Conservation (phyloP, 2,797 vertebrate species). For the Sebastes variabilis region DNA sequence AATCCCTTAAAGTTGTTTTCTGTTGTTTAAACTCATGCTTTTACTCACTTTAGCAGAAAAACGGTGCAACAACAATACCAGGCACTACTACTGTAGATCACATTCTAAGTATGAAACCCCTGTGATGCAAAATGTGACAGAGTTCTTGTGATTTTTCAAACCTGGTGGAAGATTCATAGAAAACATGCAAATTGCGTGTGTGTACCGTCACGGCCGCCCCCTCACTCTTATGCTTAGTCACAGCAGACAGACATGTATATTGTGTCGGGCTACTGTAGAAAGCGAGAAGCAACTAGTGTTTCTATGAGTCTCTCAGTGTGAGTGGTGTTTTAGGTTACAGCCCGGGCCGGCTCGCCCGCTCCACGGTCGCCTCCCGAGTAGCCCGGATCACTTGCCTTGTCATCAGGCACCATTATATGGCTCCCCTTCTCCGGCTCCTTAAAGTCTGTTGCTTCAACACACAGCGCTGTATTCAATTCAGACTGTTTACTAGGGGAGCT, state of each 20-base stretch:
- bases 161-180: conserved; percentile 63
- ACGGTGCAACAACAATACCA: conserved; percentile 22
- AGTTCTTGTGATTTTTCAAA: conserved; percentile 51
- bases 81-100: conserved; percentile 7
- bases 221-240: conserved; percentile 55
- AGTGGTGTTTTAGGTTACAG: conserved; percentile 66
- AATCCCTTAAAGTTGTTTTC: neutral
- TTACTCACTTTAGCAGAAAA: neutral
- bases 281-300: conserved; percentile 49
- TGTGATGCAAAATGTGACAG: conserved; percentile 49
- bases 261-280: conserved; percentile 36
- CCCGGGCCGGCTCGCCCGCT: conserved; percentile 6
- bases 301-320: conserved; percentile 21
- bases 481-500: conserved; percentile 43
- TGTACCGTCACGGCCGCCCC: conserved; percentile 3
- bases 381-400: conserved; percentile 63
- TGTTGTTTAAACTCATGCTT: neutral
- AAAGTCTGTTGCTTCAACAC: conserved; percentile 52
- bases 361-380: conserved; percentile 4
- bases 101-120: conserved; percentile 72
- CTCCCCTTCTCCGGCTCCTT: conserved; percentile 63
- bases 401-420: conserved; percentile 66
- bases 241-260: conserved; percentile 22
- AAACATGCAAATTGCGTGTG: conserved; percentile 25
- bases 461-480: conserved; percentile 47